A percentile compares a stretch with the other conserved stretches of the same genome.
These are phyloP conservation scores for Vultur gryphus DNA, from an alignment of 2,797 vertebrate genomes.

Conservation along the genomic window DNA sequence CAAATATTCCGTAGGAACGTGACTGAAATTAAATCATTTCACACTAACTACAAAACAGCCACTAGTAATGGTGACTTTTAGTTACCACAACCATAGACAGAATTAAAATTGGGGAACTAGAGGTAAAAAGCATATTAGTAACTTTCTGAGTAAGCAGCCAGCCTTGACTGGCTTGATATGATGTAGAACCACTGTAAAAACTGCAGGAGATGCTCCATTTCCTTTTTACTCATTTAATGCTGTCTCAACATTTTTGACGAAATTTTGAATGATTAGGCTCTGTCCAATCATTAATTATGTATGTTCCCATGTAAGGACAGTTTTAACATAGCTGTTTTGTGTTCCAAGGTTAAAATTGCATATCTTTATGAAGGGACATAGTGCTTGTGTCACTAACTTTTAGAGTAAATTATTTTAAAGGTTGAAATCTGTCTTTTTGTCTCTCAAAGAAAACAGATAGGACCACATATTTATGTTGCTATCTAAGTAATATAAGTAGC, in stretches of 20 bases:
- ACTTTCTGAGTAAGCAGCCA: not conserved
- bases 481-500: not conserved
- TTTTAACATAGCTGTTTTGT: not conserved
- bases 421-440: not conserved
- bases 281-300: not conserved
- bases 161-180: not conserved
- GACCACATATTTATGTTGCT: not conserved
- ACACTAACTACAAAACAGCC: not conserved
- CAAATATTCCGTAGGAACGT: not conserved
- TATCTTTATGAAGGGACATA: not conserved
- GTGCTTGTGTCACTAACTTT: not conserved
- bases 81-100: not conserved
- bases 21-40: not conserved
- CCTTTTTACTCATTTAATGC: not conserved
- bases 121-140: not conserved
- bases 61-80: not conserved
- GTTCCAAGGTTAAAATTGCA: not conserved
- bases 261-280: not conserved
- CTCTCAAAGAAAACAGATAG: not conserved
- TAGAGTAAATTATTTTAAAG: not conserved
- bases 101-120: not conserved
- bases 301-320: not conserved
- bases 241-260: not conserved
- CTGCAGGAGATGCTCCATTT: not conserved
- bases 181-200: not conserved